Evolutionary conservation across 2,113 vertebrate genomes (phyloP), one percentile per base, ranked within the genome.

Genomic region (Hucho hucho): DNA sequence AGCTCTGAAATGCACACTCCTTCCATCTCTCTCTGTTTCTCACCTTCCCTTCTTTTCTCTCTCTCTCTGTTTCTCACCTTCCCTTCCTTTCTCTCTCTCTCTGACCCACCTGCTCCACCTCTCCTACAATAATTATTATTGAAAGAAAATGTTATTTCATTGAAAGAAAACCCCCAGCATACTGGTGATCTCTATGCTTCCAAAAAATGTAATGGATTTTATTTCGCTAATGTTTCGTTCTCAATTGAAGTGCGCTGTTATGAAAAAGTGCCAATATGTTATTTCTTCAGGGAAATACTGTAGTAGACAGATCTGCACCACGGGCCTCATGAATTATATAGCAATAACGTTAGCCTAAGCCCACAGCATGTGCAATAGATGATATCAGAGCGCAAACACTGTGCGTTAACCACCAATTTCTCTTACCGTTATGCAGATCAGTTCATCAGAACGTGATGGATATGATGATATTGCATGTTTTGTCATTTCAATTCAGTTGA

Each of bases 241-340:
- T 53, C 49, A 53, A 53, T 14, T 4, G 16, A 77, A 86, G 74
- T 84, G 86, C 37, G 68, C 80, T 79, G 67, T 74, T 82, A 78
- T 84, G 86, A 83, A 77, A 69, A 63, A 46, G 20, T 29, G n/a
- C 59, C 24, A 3, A 6, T 6, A 11, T 70, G 29, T 76, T 73
- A 46, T 53, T 64, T 65, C 73, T 79, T 77, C 74, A 25, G 64
- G 79, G 76, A 76, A 78, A 82, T 65, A 78, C 81, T 81, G 63
- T 79, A 83, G 79, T 69, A 76, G 78, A 59, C 6, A 0, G 59
- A 49, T 80, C n/a, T 72, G 37, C 13, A 18, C 49, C 49, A 29
- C 64, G 75, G 78, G 65, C 65, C 37, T 32, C 4, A 6, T 43
- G 37, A 76, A 75, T 69, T 69, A 37, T 69, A 12, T 24, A 18